These are phyloP conservation scores for Agapornis canus DNA, from an alignment of 2,797 vertebrate species.

Conservation along the genomic window DNA sequence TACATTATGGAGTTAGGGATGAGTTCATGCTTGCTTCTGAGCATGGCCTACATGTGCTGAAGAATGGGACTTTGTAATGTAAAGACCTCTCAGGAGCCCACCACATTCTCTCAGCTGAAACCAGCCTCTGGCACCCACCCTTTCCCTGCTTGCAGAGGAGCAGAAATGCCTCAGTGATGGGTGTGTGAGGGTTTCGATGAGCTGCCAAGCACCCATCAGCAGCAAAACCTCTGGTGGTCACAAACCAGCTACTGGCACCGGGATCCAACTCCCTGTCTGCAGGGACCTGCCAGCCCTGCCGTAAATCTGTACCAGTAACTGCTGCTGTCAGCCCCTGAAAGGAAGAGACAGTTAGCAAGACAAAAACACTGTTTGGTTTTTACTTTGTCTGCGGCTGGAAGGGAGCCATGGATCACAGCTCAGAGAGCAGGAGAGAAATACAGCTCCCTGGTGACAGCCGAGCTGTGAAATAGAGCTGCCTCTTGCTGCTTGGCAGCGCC, in stretches of 20 bases:
- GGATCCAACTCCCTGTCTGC: not conserved
- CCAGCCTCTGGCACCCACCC: not conserved
- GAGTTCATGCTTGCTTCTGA: not conserved
- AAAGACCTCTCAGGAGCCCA: not conserved
- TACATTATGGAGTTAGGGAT: not conserved
- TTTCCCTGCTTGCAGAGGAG: not conserved
- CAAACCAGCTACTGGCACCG: not conserved
- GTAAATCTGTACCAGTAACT: not conserved
- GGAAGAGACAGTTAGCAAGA: not conserved
- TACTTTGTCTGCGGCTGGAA: not conserved
- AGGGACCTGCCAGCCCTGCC: fast-evolving
- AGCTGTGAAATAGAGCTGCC: not conserved
- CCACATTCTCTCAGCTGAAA: not conserved
- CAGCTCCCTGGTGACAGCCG: not conserved
- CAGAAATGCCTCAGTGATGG: not conserved
- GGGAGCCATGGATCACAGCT: not conserved
- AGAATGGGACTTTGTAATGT: fast-evolving
- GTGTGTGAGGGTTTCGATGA: fast-evolving
- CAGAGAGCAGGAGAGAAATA: not conserved
- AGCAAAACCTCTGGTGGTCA: not conserved
- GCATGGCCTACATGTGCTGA: fast-evolving
- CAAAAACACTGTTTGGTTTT: not conserved
- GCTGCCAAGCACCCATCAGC: not conserved
- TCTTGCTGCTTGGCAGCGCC: not conserved
- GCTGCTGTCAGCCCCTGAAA: not conserved